Base-by-base conservation (phyloP, 2,888 invertebrate species). In the Sialis lutaria region DNA sequence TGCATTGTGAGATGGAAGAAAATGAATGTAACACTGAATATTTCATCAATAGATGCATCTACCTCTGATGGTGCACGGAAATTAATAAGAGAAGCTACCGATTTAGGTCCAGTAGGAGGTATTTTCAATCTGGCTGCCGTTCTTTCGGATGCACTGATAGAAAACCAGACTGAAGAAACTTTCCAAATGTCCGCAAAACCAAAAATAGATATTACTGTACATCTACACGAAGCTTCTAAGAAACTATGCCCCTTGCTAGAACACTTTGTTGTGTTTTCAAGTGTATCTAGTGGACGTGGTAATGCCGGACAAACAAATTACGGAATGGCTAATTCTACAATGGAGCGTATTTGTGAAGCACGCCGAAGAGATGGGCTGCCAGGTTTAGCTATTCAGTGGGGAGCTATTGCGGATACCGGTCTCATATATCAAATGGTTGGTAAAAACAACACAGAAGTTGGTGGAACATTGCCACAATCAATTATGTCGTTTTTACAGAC, bases 251-350 rank as follows among this genome's bases (percentile, higher is more conserved):
- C 72, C 0, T 41, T 67, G 1, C 55, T 75, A 40, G 72, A 77
- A 57, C 74, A 83, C 66, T 93, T 93, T 62, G 90, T 93, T 1
- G 78, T 87, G 13, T 93, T 92, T 67, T 92, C 92, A 0, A 91
- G 91, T 12, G 86, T 92, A 6, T 82, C 87, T 0, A 90, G 91
- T 60, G 92, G 92, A 10, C 75, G 90, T 30, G 93, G 93, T 54
- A 92, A 92, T 63, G 80, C 82, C 4, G 91, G 91, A 1, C 93
- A 93, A 67, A 79, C 85, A 22, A 90, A 89, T 67, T 92, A 92
- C 61, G 92, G 89, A 31, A 81, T 84, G 71, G 82, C 89, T 40
- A 93, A 92, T 68, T 88, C 89, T 0, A 74, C 83, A 5, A 88
- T 91, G 88, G 90, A 92, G 63, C 74, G 88, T 53, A 78, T 92